phyloP scores from a whole-genome alignment of 2,797 vertebrate species.

The Lagorchestes hirsutus region DNA sequence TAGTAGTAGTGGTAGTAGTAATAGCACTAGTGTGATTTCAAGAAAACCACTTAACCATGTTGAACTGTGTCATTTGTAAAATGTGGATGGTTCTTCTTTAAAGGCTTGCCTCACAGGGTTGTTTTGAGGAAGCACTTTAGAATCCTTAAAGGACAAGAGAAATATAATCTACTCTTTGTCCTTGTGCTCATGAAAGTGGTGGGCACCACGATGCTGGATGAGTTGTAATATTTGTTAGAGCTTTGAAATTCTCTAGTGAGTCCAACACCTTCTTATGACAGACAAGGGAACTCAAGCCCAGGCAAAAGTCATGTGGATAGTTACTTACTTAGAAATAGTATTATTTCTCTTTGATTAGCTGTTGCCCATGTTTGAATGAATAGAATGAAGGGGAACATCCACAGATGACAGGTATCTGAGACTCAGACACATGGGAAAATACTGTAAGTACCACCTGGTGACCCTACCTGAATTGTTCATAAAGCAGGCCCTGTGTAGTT shows the following conservation, averaged over 20 bases:
- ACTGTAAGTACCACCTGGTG: not conserved
- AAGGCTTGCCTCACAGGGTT: not conserved
- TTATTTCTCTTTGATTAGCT: not conserved
- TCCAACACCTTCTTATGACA: not conserved
- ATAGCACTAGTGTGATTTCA: not conserved
- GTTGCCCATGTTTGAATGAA: not conserved
- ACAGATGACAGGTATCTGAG: not conserved
- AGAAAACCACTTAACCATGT: not conserved
- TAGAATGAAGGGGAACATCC: not conserved
- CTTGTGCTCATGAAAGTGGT: not conserved
- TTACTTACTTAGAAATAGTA: not conserved
- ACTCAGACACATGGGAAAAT: not conserved
- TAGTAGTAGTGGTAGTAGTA: too few species aligned
- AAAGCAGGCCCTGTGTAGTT: slow-evolving; percentile 93
- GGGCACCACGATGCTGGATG: not conserved
- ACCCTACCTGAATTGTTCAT: slow-evolving; percentile 88
- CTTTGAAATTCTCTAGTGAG: not conserved
- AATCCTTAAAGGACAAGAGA: not conserved
- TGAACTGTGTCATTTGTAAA: not conserved
- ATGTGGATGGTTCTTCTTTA: not conserved
- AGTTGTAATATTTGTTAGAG: not conserved
- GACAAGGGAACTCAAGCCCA: not conserved
- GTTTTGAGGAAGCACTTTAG: not conserved
- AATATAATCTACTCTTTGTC: not conserved
- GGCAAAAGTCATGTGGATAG: not conserved